Base-by-base conservation (phyloP, 1,140 invertebrate species). In the Triops longicaudatus region DNA sequence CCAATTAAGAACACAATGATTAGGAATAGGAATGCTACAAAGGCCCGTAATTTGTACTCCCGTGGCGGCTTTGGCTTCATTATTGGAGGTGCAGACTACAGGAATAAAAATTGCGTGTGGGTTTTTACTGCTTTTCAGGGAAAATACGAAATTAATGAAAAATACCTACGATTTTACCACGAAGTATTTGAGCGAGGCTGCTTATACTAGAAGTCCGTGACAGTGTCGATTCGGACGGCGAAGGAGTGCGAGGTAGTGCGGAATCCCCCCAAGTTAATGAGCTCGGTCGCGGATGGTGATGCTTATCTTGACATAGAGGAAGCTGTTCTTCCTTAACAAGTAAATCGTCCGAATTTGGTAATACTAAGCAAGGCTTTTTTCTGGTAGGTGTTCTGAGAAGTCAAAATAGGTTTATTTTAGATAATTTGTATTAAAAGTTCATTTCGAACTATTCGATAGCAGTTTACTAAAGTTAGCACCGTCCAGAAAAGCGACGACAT, bases 21-120 rank as follows among this genome's bases (percentile, higher is more conserved):
- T 1, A 94, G 86, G 81, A 95, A 94, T 78, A 95, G 86, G 73
- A 94, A 87, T 0, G 88, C 89, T 3, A 94, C 92, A 82, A 94
- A 94, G 5, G 89, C 90, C 78, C 91, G 88, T 1, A 94, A 87
- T 83, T 93, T 94, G 82, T 81, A 83, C 77, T 86, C 85, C 63
- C 82, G 78, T 10, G 84, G 89, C 78, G 90, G 89, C 81, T 89
- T 89, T 79, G 86, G 88, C 76, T 84, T 83, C 83, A 87, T 81
- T 73, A 83, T 82, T 72, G 87, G 87, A 76, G 88, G 81, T 73
- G 86, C 83, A 83, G 87, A 82, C 84, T 86, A 80, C n/a, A 80
- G 81, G 73, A 78, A 43, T 76, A 77, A 79, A 22, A 22, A 22
- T 44, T 17, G 43, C 2, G 43, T 37, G 31, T 37, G 50, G 17